Percentiles rank a stretch among this genome's conserved stretches.
Evolutionary conservation across 1,140 invertebrate species (phyloP).

Genomic region (Apolygus lucorum): DNA sequence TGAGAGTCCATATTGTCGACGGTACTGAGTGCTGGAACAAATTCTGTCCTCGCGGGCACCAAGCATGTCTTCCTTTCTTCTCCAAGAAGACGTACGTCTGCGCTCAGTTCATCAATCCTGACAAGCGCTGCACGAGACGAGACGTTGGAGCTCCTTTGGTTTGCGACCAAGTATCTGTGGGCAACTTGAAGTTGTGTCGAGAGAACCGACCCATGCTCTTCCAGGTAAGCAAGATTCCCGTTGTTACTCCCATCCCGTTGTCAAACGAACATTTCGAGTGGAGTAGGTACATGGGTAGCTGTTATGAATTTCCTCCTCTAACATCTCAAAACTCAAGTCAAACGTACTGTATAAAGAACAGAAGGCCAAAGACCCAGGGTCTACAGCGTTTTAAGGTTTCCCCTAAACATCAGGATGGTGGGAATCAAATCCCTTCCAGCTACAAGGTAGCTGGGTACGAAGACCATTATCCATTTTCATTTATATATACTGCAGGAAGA

Average conservation of each 20-base stretch:
- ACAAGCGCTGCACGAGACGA: not conserved
- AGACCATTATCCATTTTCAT: no score
- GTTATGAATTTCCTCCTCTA: no score
- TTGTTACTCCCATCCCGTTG: not conserved
- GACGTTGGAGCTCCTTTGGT: not conserved
- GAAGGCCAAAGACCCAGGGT: no score
- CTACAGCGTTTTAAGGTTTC: no score
- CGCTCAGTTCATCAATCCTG: not conserved
- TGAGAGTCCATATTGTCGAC: not conserved
- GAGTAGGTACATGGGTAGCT: no score
- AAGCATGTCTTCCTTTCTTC: conserved; percentile 2
- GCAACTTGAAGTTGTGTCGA: not conserved
- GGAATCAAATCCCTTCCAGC: no score
- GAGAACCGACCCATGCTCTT: conserved; percentile 1
- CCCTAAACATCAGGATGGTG: no score
- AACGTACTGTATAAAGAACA: no score
- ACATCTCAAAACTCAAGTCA: no score
- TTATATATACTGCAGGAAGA: no score
- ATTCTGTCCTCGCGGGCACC: not conserved
- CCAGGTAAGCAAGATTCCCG: not conserved
- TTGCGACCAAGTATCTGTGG: not conserved
- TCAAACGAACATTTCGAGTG: no score
- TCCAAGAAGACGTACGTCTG: not conserved
- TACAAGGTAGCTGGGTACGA: no score
- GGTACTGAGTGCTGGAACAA: not conserved